These are phyloP conservation scores for Prionailurus viverrinus DNA, from an alignment of 2,113 vertebrate species.

Conservation along the genomic window DNA sequence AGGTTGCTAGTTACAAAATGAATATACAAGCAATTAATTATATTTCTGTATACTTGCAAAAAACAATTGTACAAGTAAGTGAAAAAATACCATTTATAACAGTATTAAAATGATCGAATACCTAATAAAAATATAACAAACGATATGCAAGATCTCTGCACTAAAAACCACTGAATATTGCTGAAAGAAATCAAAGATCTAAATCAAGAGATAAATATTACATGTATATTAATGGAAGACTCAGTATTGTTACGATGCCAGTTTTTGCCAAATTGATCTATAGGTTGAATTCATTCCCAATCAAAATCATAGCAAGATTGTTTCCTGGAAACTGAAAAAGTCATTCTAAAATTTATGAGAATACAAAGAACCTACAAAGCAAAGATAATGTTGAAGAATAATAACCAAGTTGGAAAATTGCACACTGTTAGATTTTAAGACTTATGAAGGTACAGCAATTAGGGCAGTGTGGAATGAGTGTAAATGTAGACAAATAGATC, in stretches of 20 bases:
- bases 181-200: not conserved
- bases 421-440: not conserved
- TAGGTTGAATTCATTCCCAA: not conserved
- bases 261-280: not conserved
- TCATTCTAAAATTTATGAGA: slow-evolving; percentile 21
- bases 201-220: not conserved
- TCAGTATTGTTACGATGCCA: not conserved
- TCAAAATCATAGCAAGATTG: not conserved
- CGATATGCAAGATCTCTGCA: not conserved
- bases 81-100: not conserved
- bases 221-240: not conserved
- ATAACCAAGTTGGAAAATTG: not conserved
- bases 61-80: not conserved
- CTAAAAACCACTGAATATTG: not conserved
- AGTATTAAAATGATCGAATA: not conserved
- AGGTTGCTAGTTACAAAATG: not conserved
- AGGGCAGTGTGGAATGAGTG: not conserved
- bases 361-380: not conserved
- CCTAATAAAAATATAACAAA: slow-evolving; percentile 11
- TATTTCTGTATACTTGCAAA: not conserved
- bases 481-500: not conserved
- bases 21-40: not conserved
- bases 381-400: not conserved
- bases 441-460: not conserved
- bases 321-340: not conserved